These are phyloP conservation scores for Catharus fuscescens DNA, from an alignment of 2,113 vertebrate genomes.

Conservation along the genomic window DNA sequence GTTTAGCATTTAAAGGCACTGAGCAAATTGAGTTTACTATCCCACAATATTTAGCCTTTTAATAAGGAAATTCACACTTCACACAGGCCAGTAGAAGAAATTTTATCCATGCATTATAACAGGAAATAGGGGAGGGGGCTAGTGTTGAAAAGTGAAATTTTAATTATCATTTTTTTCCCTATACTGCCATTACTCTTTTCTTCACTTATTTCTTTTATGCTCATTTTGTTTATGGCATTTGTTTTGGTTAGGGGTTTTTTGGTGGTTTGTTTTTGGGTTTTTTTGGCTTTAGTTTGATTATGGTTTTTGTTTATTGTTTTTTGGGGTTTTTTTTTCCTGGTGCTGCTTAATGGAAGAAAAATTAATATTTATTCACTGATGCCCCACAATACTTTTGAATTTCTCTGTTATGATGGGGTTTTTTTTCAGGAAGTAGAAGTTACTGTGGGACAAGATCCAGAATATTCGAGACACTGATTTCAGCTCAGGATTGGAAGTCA, in stretches of 20 bases:
- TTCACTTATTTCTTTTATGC: not conserved
- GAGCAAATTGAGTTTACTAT: not conserved
- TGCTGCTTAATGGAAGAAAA: not conserved
- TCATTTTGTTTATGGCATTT: not conserved
- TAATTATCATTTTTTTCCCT: not conserved
- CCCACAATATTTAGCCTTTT: not conserved
- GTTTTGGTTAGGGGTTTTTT: not conserved
- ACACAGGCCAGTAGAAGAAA: not conserved
- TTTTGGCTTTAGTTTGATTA: not conserved
- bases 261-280: not conserved
- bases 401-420: not conserved
- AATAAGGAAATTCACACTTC: not conserved
- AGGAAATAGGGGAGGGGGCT: accelerated
- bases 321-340: not conserved
- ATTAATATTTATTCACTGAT: not conserved
- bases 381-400: not conserved
- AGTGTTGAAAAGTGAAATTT: not conserved
- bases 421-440: not conserved
- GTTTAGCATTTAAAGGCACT: not conserved
- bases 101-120: not conserved
- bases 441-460: not conserved
- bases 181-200: not conserved
- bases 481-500: not conserved
- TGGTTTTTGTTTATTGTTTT: not conserved
- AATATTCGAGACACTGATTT: not conserved